phyloP scores from a whole-genome alignment of 2,797 vertebrate genomes.

The Lagorchestes hirsutus region DNA sequence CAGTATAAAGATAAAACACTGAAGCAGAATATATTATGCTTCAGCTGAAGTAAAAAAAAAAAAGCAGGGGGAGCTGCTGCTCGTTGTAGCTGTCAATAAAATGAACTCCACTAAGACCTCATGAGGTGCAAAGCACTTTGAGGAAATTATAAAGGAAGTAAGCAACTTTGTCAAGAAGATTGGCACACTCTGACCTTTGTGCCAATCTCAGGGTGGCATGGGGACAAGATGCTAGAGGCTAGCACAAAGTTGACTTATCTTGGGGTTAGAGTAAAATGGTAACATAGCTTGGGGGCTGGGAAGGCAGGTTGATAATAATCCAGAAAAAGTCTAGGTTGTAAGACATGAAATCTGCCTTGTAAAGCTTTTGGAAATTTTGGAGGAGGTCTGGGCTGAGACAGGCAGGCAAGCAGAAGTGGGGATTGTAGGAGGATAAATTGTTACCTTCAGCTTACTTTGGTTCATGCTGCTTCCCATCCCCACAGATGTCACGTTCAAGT shows the following conservation, averaged over 20 bases:
- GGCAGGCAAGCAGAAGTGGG: background rate
- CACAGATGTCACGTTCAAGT: constrained; percentile 79
- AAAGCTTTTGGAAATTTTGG: background rate
- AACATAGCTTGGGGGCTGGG: fast-evolving
- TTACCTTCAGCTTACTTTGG: background rate
- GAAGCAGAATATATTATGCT: too few relatives aligned
- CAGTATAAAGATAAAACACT: too few relatives aligned
- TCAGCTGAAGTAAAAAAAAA: too few relatives aligned
- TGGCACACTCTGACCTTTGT: constrained; percentile 83
- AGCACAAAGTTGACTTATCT: constrained; percentile 76
- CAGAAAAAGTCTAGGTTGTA: background rate
- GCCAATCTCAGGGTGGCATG: constrained; percentile 89
- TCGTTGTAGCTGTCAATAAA: background rate
- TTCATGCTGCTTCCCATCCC: background rate
- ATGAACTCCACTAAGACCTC: constrained; percentile 82
- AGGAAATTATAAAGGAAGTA: constrained; percentile 26
- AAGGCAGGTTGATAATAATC: background rate
- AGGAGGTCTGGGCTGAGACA: background rate
- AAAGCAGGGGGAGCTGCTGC: background rate
- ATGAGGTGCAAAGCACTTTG: background rate
- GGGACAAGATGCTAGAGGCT: constrained; percentile 78
- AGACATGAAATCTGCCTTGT: background rate
- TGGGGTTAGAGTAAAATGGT: background rate
- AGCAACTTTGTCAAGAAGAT: constrained; percentile 40
- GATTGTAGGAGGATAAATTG: background rate